These are phyloP conservation scores for Thalassophryne amazonica DNA, from an alignment of 2,797 vertebrate species.

Conservation along the genomic window DNA sequence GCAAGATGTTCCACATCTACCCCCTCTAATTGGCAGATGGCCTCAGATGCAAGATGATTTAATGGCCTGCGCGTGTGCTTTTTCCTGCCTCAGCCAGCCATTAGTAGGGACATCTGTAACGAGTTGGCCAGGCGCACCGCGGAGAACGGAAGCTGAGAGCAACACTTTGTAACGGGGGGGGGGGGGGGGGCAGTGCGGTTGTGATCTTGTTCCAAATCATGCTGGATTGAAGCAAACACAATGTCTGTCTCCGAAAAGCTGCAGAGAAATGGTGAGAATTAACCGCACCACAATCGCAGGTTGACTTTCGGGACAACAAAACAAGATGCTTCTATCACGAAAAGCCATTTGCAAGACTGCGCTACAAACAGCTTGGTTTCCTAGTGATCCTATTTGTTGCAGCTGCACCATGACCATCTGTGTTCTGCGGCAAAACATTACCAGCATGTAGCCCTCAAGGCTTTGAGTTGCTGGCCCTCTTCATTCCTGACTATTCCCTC, in stretches of 20 bases:
- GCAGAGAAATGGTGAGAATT: conserved; percentile 14
- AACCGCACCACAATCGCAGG: conserved; percentile 21
- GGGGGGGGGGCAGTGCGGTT: conserved; percentile 42
- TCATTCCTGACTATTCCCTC: conserved; percentile 41
- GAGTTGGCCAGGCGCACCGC: conserved; percentile 69
- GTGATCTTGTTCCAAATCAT: conserved; percentile 49
- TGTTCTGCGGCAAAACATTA: conserved; percentile 55
- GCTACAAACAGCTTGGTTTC: conserved; percentile 55
- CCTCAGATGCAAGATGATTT: conserved; percentile 74
- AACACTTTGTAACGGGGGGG: conserved; percentile 67
- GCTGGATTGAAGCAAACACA: conserved; percentile 9
- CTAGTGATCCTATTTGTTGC: conserved; percentile 57
- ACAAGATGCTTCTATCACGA: conserved; percentile 50
- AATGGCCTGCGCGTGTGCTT: conserved; percentile 71
- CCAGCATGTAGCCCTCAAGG: conserved; percentile 49
- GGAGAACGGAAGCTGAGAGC: conserved; percentile 73
- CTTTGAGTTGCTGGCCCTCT: conserved; percentile 31
- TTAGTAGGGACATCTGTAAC: conserved; percentile 81
- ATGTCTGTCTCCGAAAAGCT: conserved; percentile 14
- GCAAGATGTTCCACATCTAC: conserved; percentile 77
- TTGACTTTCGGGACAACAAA: conserved; percentile 42
- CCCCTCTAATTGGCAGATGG: conserved; percentile 77
- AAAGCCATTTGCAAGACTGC: conserved; percentile 58
- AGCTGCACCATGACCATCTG: conserved; percentile 66
- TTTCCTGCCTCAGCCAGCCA: conserved; percentile 74